phyloP scores from a whole-genome alignment of 2,113 vertebrate species.

The Aphyosemion australe region DNA sequence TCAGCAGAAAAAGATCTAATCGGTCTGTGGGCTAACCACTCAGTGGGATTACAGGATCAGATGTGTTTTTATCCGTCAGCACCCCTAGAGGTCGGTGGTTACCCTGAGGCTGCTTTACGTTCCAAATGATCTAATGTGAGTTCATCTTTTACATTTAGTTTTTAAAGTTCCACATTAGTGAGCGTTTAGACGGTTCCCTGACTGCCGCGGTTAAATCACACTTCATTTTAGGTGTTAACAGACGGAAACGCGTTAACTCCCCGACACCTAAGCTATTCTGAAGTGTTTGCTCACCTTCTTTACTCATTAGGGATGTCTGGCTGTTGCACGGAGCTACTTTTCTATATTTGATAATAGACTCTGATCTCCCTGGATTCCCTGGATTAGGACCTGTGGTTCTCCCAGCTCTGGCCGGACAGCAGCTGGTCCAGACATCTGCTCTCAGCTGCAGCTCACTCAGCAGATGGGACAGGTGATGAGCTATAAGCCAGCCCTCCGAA shows the following conservation, averaged over 20 bases:
- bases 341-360: constrained; percentile 56
- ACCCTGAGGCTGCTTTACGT: not conserved
- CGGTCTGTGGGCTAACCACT: not conserved
- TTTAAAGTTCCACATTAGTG: not conserved
- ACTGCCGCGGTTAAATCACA: constrained; percentile 28
- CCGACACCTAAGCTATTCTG: constrained; percentile 13
- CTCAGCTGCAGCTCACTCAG: constrained; percentile 62
- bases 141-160: not conserved
- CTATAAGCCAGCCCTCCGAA: constrained; percentile 52
- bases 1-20: too few species aligned
- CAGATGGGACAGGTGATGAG: constrained; percentile 76
- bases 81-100: not conserved
- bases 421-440: constrained; percentile 72
- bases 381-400: constrained; percentile 40
- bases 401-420: constrained; percentile 46
- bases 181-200: constrained; percentile 15
- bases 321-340: constrained; percentile 21
- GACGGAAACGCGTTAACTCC: constrained; percentile 25
- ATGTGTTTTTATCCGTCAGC: not conserved
- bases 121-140: not conserved
- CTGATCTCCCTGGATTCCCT: constrained; percentile 44
- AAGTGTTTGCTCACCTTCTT: constrained; percentile 28
- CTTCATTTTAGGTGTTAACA: constrained; percentile 36
- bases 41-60: not conserved
- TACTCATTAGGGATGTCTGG: constrained; percentile 32